Base-by-base conservation (phyloP, 1,140 invertebrate genomes). In the Ceratina calcarata region DNA sequence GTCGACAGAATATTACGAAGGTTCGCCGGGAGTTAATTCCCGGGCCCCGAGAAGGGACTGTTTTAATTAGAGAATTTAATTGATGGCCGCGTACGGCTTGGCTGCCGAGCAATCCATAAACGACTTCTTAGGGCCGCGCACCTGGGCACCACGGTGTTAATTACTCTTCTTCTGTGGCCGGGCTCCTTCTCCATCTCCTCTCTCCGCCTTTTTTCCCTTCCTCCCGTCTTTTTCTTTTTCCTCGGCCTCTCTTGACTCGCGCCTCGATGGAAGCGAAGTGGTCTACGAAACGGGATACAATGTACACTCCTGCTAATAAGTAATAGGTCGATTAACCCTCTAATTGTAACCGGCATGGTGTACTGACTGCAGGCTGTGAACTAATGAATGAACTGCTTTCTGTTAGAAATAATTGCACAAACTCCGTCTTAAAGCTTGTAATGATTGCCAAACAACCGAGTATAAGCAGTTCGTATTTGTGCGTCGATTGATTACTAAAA, bases 1-100 rank as follows among this genome's bases (percentile, higher is more conserved):
- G 78, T 84, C 83, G 83, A 81, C 78, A 74, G 73, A 68, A 83
- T 74, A 64, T 85, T 74, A 24, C 67, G 22, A 67, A 53, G 55
- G 64, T 37, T 58, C 69, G 65, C 45, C 71, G 22, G 76, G 32
- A 83, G 85, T 86, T 86, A 86, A 86, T 86, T 79, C 68, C 58
- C 45, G 62, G 51, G 72, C 68, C 58, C 75, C 57, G 77, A 70
- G 68, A 66, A 82, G 84, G 84, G 73, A 86, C 85, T 86, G 85
- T 86, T 89, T 89, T 88, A 89, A 89, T 89, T 89, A 88, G 85
- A 86, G 81, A 88, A 87, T 87, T 86, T 86, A 89, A 89, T 89
- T 89, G 84, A 89, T 85, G 87, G 86, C 79, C 66, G 84, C 70
- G 77, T 82, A 78, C 61, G 83, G 66, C 53, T 78, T 68, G 66